Evolutionary conservation across 2,888 invertebrate genomes (phyloP).

Genomic region (Bibio marci): DNA sequence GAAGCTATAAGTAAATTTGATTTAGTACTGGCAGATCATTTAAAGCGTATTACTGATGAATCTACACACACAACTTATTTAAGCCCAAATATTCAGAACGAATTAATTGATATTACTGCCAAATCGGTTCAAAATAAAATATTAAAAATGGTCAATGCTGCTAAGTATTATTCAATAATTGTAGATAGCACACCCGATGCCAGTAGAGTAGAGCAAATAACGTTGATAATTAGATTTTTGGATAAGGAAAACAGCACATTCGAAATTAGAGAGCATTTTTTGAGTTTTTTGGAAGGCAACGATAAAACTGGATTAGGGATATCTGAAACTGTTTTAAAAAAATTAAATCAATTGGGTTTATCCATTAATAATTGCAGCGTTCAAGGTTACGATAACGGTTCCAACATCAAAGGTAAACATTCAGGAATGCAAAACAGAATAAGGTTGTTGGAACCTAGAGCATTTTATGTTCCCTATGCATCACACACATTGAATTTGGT

Average conservation of each 20-base stretch:
- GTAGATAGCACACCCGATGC: constrained; percentile 5
- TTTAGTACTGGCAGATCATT: constrained; percentile 4
- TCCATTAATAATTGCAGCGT: constrained; percentile 5
- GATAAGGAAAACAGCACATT: constrained; percentile 3
- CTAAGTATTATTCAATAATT: constrained; percentile 8
- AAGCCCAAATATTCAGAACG: constrained; percentile 2
- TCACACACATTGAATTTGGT: constrained; percentile 6
- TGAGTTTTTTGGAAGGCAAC: constrained; percentile 6
- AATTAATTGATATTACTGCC: constrained; percentile 2
- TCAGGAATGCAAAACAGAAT: constrained; percentile 5
- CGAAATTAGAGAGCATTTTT: constrained; percentile 4
- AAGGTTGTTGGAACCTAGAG: constrained; percentile 3
- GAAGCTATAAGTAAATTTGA: constrained; percentile 5
- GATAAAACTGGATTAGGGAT: constrained; percentile 5
- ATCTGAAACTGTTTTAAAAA: constrained; percentile 4
- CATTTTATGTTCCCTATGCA: constrained; percentile 6
- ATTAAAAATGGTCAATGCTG: constrained; percentile 3
- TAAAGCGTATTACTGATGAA: not conserved
- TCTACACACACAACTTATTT: constrained; percentile 7
- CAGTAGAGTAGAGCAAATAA: not conserved
- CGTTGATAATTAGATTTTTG: constrained; percentile 1
- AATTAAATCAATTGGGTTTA: constrained; percentile 1
- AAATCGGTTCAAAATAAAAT: constrained; percentile 6
- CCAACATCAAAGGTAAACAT: constrained; percentile 4
- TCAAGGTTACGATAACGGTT: constrained; percentile 6